Evolutionary conservation across 2,797 vertebrate genomes (phyloP), one percentile per base, ranked within the genome.

Genomic region (Epinephelus awoara): DNA sequence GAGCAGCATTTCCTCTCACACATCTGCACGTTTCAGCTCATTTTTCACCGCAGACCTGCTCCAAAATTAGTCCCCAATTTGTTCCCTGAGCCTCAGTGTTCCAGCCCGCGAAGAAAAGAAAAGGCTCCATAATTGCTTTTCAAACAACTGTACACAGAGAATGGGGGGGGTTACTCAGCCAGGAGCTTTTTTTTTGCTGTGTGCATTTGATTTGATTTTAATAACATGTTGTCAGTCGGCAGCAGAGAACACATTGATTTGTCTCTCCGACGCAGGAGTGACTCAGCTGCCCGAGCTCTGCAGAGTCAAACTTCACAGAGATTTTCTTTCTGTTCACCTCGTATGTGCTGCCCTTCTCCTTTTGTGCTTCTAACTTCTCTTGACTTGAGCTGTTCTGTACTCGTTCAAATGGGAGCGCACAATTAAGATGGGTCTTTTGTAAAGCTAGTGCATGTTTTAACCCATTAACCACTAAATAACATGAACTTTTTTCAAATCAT

Each of bases 211-310:
- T 89, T 86, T 80, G 85, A 81, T 76, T 80, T 83, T 85, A 88
- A 88, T 88, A 84, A 86, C 82, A 83, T 6, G 75, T 79, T 90
- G 88, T 89, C 86, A 87, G 84, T 80, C 72, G 62, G 80, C 47
- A 18, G 67, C 34, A 10, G 67, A 57, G 79, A 59, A 61, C 75
- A 27, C 72, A 59, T 14, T 75, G 84, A 77, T 81, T 84, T 56
- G 14, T 78, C 62, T 68, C 29, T 69, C 17, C 1, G 27, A 17
- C 21, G 27, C 61, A 21, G 61, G 44, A 2, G 67, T 79, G 74
- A 82, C 65, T 89, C 85, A 79, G 70, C 63, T 47, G 67, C 50
- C 15, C 15, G 8, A 0, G 29, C 49, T 54, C 67, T 18, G 21
- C 54, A 29, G 11, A 85, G 67, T 68, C 58, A 19, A 57, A 63